Conservation (phyloP, 2,888 invertebrate genomes). For the Neoscelio sp. region DNA sequence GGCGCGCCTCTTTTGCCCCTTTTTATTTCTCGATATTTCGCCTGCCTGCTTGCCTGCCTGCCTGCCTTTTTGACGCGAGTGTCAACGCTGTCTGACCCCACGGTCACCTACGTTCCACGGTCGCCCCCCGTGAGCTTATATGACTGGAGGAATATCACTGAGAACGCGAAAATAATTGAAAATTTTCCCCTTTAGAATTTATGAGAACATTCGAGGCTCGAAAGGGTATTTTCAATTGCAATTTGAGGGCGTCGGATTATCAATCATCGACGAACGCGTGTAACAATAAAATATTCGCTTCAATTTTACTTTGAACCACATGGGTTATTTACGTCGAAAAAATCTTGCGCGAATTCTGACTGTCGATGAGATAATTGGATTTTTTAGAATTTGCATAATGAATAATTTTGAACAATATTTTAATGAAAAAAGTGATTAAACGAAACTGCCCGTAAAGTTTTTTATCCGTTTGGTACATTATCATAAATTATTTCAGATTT, state of each 20-base stretch:
- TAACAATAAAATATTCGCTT: constrained; percentile 44
- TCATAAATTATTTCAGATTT: constrained; percentile 57
- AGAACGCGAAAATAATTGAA: constrained; percentile 59
- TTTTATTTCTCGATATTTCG: constrained; percentile 53
- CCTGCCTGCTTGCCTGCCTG: not conserved
- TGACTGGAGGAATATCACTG: constrained; percentile 40
- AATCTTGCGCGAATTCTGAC: constrained; percentile 22
- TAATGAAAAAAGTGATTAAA: constrained; percentile 20
- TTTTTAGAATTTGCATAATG: constrained; percentile 12
- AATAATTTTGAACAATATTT: constrained; percentile 29
- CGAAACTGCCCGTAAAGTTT: constrained; percentile 25
- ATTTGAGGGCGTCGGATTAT: constrained; percentile 51
- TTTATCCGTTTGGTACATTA: constrained; percentile 41
- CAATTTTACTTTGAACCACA: constrained; percentile 28
- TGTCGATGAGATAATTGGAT: constrained; percentile 28
- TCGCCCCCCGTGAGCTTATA: constrained; percentile 32
- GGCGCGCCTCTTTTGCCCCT: constrained; percentile 18
- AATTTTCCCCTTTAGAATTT: constrained; percentile 57
- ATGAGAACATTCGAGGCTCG: constrained; percentile 43
- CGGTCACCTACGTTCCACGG: constrained; percentile 44
- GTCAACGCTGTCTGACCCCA: constrained; percentile 56
- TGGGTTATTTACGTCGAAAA: constrained; percentile 43
- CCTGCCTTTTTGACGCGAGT: constrained; percentile 47
- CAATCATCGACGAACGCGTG: constrained; percentile 35
- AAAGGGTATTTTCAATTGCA: constrained; percentile 55